A percentile compares a stretch with the other conserved stretches of the same genome.
Conservation (phyloP, 1,140 invertebrate species). For the Trichonephila clavata region DNA sequence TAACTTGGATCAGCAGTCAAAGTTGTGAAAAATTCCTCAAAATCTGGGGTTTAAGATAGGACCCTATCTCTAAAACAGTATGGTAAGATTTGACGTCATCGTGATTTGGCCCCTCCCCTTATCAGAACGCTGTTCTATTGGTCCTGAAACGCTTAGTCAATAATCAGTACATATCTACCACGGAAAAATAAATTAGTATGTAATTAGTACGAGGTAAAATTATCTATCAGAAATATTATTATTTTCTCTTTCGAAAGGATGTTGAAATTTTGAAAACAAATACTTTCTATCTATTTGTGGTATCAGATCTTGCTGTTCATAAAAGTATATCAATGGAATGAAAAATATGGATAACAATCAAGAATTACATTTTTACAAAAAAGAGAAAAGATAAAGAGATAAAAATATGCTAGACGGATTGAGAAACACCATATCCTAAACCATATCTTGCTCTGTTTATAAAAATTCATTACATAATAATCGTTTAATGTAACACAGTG, state of each 20-base stretch:
- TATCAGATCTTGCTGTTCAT: no score
- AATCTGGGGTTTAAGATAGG: conserved; percentile 5
- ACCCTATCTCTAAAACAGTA: neutral
- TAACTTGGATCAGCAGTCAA: no score
- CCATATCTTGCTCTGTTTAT: no score
- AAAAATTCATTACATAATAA: no score
- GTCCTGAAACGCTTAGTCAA: neutral
- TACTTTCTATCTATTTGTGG: neutral
- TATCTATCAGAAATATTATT: neutral
- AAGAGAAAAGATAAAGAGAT: no score
- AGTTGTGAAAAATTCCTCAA: neutral
- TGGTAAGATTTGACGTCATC: conserved; percentile 61
- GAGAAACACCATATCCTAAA: no score
- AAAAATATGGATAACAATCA: no score
- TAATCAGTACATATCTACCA: neutral
- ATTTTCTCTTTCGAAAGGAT: neutral
- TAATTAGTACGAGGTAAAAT: neutral
- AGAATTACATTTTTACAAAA: no score
- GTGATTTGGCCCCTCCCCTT: neutral
- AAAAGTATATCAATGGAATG: no score
- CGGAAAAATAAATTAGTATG: neutral
- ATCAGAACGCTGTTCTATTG: neutral
- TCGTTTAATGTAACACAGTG: no score
- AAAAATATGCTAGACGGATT: no score
- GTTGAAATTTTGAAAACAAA: neutral